A percentile compares a stretch with the other conserved stretches of the same genome.
These are phyloP conservation scores for Tenualosa thibaudeaui DNA, from an alignment of 2,797 vertebrate genomes.

Conservation along the genomic window DNA sequence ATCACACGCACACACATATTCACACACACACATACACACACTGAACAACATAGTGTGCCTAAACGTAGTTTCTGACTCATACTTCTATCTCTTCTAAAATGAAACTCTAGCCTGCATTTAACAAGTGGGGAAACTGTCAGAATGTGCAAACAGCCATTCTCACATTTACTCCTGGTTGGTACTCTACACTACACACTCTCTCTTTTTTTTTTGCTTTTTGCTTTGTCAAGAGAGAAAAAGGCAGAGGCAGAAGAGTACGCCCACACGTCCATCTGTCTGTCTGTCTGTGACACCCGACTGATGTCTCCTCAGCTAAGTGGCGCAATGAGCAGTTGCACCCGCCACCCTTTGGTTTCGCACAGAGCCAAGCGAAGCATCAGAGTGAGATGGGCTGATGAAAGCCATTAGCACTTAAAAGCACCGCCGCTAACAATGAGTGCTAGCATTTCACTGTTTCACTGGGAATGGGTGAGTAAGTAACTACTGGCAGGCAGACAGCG, in stretches of 20 bases:
- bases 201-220: no score
- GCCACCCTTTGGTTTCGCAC: neutral
- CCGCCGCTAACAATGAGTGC: constrained; percentile 39
- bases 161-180: neutral
- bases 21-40: neutral
- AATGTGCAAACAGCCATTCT: no score
- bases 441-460: constrained; percentile 14
- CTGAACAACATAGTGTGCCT: neutral
- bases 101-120: no score
- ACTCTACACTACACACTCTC: neutral
- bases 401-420: constrained; percentile 51
- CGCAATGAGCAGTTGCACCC: no score
- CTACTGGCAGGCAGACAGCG: constrained; percentile 22
- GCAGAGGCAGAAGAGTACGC: no score
- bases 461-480: constrained; percentile 31
- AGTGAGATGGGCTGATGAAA: constrained; percentile 39
- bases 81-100: neutral
- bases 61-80: no score
- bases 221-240: no score
- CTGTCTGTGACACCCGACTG: neutral
- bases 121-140: no score
- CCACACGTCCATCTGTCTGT: neutral
- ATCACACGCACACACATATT: neutral
- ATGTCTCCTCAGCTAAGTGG: neutral
- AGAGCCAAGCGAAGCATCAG: neutral